These are phyloP conservation scores for Elymnias hypermnestra DNA, from an alignment of 1,140 invertebrate genomes.

Conservation along the genomic window DNA sequence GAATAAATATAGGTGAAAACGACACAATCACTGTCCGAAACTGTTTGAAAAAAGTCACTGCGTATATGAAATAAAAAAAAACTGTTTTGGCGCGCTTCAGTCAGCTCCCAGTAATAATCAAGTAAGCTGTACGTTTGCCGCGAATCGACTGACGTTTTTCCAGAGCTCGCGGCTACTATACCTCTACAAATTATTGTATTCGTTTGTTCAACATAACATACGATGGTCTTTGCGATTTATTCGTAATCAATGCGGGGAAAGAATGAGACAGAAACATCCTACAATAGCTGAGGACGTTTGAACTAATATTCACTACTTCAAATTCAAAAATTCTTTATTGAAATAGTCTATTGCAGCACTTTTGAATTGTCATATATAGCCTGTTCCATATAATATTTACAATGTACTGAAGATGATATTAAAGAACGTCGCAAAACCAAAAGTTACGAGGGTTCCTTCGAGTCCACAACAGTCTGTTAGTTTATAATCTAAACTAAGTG, in stretches of 20 bases:
- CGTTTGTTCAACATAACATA: background rate
- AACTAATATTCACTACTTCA: too few relatives aligned
- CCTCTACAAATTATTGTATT: conserved; percentile 40
- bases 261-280: background rate
- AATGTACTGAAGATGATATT: too few relatives aligned
- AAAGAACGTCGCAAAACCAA: too few relatives aligned
- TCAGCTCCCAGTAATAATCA: conserved; percentile 25
- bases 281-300: too few relatives aligned
- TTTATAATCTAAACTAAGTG: too few relatives aligned
- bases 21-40: conserved; percentile 23
- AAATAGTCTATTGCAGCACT: too few relatives aligned
- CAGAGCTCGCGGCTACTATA: conserved; percentile 20
- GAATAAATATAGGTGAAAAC: conserved; percentile 5
- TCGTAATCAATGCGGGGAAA: background rate
- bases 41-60: conserved; percentile 21
- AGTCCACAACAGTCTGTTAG: too few relatives aligned
- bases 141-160: conserved; percentile 42
- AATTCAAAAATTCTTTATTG: too few relatives aligned
- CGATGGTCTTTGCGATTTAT: background rate
- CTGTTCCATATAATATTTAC: too few relatives aligned
- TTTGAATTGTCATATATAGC: too few relatives aligned
- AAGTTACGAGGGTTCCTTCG: too few relatives aligned
- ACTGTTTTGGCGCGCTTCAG: conserved; percentile 21
- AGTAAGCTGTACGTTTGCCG: conserved; percentile 34
- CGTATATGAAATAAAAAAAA: conserved; percentile 17